phyloP scores from a whole-genome alignment of 2,888 invertebrate genomes.

The Scaptomyza caliginosa region DNA sequence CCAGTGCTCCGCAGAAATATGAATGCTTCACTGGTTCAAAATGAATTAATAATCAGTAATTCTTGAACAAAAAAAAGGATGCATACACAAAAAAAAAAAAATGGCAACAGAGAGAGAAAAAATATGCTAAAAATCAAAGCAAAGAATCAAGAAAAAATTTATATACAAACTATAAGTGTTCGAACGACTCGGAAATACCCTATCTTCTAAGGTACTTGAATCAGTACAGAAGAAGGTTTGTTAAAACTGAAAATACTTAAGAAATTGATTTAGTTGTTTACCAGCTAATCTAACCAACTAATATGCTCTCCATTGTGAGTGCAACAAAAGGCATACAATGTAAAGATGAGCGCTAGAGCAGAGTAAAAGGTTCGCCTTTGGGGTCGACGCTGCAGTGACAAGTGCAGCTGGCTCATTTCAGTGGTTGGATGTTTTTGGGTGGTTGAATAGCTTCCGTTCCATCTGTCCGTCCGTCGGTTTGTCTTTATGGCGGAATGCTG shows the following conservation, averaged over 20 bases:
- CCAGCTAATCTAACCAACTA: background rate
- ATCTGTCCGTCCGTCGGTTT: slow-evolving; percentile 3
- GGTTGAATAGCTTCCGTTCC: slow-evolving; percentile 1
- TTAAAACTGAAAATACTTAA: background rate
- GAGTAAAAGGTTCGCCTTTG: slow-evolving; percentile 37
- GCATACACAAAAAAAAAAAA: slow-evolving; percentile 29
- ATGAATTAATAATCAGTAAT: slow-evolving; percentile 81
- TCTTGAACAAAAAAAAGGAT: slow-evolving; percentile 70
- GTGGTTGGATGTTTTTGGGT: slow-evolving; percentile 26
- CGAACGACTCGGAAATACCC: slow-evolving; percentile 13
- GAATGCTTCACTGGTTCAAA: slow-evolving; percentile 77
- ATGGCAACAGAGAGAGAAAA: slow-evolving; percentile 22
- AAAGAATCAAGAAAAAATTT: background rate
- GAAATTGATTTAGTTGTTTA: too few species aligned
- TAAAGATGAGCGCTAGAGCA: slow-evolving; percentile 4
- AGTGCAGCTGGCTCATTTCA: slow-evolving; percentile 49
- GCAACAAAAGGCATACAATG: slow-evolving; percentile 3
- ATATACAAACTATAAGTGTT: background rate
- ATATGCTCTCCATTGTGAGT: background rate
- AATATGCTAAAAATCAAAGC: slow-evolving; percentile 27
- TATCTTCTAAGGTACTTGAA: background rate
- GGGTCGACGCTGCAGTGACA: slow-evolving; percentile 68
- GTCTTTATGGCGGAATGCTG: slow-evolving; percentile 40
- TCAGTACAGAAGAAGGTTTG: too few species aligned
- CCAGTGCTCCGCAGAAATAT: slow-evolving; percentile 66